Evolutionary conservation across 1,140 invertebrate species (phyloP).

Genomic region (Bombyx mandarina): DNA sequence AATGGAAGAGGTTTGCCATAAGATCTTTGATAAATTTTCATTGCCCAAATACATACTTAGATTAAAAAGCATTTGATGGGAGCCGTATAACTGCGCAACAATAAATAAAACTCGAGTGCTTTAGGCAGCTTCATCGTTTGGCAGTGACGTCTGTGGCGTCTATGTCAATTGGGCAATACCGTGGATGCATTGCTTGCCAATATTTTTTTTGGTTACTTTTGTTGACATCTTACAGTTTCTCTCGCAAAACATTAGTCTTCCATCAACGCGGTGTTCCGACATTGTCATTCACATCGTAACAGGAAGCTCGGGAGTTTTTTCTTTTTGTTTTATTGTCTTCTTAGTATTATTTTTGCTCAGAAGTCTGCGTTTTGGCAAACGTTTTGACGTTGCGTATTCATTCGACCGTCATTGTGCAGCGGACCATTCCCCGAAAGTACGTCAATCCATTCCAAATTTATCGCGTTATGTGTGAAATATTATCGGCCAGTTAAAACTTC

Average conservation of each 20-base stretch:
- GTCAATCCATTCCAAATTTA: slow-evolving; percentile 49
- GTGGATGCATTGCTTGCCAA: slow-evolving; percentile 44
- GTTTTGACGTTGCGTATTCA: slow-evolving; percentile 10
- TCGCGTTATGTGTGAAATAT: slow-evolving; percentile 42
- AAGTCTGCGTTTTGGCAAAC: slow-evolving; percentile 15
- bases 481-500: slow-evolving; percentile 33
- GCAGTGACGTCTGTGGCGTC: slow-evolving; percentile 38
- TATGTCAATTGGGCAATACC: slow-evolving; percentile 30
- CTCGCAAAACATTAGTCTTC: slow-evolving; percentile 20
- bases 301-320: slow-evolving; percentile 25
- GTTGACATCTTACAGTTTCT: slow-evolving; percentile 40
- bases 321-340: slow-evolving; percentile 6
- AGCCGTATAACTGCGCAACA: neutral
- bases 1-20: slow-evolving; percentile 72
- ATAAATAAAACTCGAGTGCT: slow-evolving; percentile 41
- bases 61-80: too few species aligned
- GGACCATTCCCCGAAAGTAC: slow-evolving; percentile 34
- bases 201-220: slow-evolving; percentile 43
- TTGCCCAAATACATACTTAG: too few species aligned
- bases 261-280: slow-evolving; percentile 25
- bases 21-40: too few species aligned
- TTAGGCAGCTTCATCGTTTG: slow-evolving; percentile 29
- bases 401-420: slow-evolving; percentile 26
- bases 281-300: slow-evolving; percentile 27
- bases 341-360: slow-evolving; percentile 5